Percentiles rank a stretch among this genome's conserved stretches.
Conservation (phyloP, 2,888 invertebrate species). For the Lamproptera curius region DNA sequence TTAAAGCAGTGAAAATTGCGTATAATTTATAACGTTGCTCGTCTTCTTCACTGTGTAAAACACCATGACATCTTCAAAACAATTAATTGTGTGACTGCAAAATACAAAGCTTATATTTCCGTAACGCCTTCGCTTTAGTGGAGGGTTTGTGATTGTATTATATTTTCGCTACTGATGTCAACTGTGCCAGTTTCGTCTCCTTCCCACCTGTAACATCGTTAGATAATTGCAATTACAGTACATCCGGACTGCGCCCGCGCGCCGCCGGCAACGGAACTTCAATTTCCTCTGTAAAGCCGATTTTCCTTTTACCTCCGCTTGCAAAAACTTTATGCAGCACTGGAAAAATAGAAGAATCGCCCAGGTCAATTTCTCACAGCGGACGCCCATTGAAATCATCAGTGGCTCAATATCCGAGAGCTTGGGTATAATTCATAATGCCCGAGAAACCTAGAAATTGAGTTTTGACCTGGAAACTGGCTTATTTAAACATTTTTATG, state of each 20-base stretch:
- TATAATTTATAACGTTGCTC: too few species aligned
- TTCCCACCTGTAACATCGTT: constrained; percentile 32
- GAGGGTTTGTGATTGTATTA: too few species aligned
- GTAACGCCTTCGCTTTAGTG: too few species aligned
- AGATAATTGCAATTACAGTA: constrained; percentile 44
- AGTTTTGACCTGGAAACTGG: too few species aligned
- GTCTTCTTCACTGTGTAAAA: too few species aligned
- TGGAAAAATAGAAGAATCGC: background rate
- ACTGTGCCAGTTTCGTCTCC: background rate
- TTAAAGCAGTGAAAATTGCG: too few species aligned
- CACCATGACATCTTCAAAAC: too few species aligned
- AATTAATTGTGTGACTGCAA: too few species aligned
- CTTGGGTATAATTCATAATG: background rate
- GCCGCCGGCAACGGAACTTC: constrained; percentile 61
- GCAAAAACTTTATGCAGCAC: constrained; percentile 18
- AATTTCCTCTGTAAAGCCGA: constrained; percentile 65
- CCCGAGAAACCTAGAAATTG: background rate
- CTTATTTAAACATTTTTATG: too few species aligned
- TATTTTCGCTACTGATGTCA: background rate
- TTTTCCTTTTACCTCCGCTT: constrained; percentile 54
- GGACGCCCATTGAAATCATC: background rate
- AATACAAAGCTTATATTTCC: too few species aligned
- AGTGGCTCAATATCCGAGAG: background rate
- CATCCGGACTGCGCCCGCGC: constrained; percentile 55
- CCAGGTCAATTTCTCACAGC: background rate